phyloP scores from a whole-genome alignment of 2,888 invertebrate species.

The Hydrotaea diabolus region DNA sequence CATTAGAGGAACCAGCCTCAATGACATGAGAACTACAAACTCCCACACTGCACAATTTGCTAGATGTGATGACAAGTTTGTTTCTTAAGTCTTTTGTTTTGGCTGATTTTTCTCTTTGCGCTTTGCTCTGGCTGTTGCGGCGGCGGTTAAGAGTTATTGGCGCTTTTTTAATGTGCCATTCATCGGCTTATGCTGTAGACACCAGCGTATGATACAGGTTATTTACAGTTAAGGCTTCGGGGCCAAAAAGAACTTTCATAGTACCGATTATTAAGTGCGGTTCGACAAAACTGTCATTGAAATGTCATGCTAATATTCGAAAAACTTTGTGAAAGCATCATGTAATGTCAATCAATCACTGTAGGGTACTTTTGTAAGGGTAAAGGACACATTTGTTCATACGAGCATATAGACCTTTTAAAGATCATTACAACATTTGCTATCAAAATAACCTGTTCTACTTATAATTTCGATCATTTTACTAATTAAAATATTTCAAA shows the following conservation, averaged over 20 bases:
- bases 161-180: slow-evolving; percentile 9
- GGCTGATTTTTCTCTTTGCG: background rate
- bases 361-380: no score
- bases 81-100: slow-evolving; percentile 58
- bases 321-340: background rate
- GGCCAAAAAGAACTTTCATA: slow-evolving; percentile 11
- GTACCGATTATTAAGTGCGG: slow-evolving; percentile 5
- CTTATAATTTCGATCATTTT: no score
- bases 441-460: no score
- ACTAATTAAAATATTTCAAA: no score
- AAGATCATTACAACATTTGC: no score
- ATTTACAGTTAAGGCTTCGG: background rate
- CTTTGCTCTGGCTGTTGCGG: background rate
- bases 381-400: no score
- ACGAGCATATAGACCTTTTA: no score
- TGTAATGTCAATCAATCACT: background rate
- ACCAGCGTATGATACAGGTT: slow-evolving; percentile 15
- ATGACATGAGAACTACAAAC: slow-evolving; percentile 29
- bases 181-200: background rate
- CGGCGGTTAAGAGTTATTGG: background rate
- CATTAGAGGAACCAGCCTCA: background rate
- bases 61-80: slow-evolving; percentile 61
- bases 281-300: slow-evolving; percentile 28
- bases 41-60: slow-evolving; percentile 61
- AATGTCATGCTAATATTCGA: slow-evolving; percentile 10